These are phyloP conservation scores for Platyscapa corneri DNA, from an alignment of 1,140 invertebrate genomes.

Conservation along the genomic window DNA sequence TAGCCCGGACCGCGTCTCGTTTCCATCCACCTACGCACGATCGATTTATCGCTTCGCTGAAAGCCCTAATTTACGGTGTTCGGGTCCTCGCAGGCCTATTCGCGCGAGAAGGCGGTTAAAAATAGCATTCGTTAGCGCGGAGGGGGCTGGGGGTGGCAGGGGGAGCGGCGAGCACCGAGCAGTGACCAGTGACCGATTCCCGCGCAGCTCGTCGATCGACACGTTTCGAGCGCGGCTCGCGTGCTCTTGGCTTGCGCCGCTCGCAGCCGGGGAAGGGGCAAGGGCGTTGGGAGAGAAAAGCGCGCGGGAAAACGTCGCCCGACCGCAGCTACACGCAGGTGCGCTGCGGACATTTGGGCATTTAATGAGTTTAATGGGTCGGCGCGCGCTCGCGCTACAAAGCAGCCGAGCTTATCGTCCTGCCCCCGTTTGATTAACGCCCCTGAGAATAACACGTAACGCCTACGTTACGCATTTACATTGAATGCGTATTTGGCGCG, in stretches of 20 bases:
- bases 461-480: too few species aligned
- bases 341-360: neutral
- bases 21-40: neutral
- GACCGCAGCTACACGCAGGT: neutral
- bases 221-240: too few species aligned
- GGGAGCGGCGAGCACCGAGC: too few species aligned
- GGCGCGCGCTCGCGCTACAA: neutral
- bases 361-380: neutral
- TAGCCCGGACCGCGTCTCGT: neutral
- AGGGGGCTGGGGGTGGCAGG: too few species aligned
- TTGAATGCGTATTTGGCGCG: too few species aligned
- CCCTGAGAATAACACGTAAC: too few species aligned
- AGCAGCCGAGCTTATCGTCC: too few species aligned
- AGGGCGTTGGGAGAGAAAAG: neutral
- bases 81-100: neutral
- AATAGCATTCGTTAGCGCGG: too few species aligned
- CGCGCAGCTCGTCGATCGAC: neutral
- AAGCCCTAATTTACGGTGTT: neutral
- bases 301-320: neutral
- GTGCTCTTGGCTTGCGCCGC: too few species aligned
- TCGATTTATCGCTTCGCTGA: slow-evolving; percentile 17
- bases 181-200: too few species aligned
- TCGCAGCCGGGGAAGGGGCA: too few species aligned
- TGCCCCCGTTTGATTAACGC: too few species aligned
- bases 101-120: neutral